A percentile compares a stretch with the other conserved stretches of the same genome.
These are phyloP conservation scores for Tenebrosternarchus preto DNA, from an alignment of 2,113 vertebrate genomes.

Conservation along the genomic window DNA sequence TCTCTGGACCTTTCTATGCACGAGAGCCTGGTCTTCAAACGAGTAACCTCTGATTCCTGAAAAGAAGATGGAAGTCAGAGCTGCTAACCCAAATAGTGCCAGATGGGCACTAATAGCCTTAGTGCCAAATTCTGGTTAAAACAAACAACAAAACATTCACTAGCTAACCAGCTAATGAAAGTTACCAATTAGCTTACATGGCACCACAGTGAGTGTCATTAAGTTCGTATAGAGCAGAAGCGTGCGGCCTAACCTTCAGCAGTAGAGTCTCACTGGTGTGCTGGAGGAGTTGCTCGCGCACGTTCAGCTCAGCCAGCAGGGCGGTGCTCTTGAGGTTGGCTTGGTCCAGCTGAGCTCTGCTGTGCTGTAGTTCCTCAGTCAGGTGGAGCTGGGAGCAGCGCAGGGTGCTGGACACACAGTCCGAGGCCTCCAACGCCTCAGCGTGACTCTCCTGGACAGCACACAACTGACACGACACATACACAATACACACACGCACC, in stretches of 20 bases:
- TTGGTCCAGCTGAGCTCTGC: constrained; percentile 70
- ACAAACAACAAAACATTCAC: too few relatives aligned
- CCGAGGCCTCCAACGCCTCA: constrained; percentile 60
- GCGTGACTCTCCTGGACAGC: constrained; percentile 64
- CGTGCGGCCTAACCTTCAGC: constrained; percentile 67
- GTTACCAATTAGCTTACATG: not conserved
- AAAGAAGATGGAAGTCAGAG: not conserved
- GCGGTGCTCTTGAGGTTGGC: constrained; percentile 65
- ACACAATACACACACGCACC: not conserved
- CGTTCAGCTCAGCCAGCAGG: constrained; percentile 67
- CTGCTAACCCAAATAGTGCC: not conserved
- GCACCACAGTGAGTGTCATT: not conserved
- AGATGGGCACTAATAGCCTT: too few relatives aligned
- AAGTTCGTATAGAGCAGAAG: not conserved
- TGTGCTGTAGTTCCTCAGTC: constrained; percentile 66
- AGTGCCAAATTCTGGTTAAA: too few relatives aligned
- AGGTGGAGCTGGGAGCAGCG: constrained; percentile 67
- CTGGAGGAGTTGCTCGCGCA: not conserved
- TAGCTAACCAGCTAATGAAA: too few relatives aligned
- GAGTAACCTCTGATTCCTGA: constrained; percentile 77
- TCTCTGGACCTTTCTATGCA: constrained; percentile 65
- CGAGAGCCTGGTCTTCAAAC: constrained; percentile 73
- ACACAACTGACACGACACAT: constrained; percentile 55
- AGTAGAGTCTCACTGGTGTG: constrained; percentile 72
- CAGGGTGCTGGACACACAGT: constrained; percentile 53